These are phyloP conservation scores for Drosophila ironensis DNA, from an alignment of 1,140 invertebrate species.

Conservation along the genomic window DNA sequence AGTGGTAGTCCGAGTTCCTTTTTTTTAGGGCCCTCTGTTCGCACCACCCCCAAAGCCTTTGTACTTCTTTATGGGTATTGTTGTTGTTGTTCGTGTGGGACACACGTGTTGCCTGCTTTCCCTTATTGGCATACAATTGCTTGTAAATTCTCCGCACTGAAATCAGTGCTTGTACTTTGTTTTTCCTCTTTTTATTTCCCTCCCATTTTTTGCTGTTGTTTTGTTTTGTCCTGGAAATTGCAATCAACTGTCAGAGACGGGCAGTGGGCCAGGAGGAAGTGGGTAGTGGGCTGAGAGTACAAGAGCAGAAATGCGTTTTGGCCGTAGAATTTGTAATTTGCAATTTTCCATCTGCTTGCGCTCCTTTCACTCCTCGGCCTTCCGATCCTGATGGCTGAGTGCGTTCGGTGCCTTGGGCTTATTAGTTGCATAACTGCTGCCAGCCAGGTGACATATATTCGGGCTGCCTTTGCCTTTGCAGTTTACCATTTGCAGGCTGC, in stretches of 20 bases:
- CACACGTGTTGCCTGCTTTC: slow-evolving; percentile 62
- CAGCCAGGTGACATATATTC: slow-evolving; percentile 40
- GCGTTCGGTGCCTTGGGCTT: slow-evolving; percentile 26
- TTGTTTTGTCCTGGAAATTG: slow-evolving; percentile 47
- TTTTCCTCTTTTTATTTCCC: slow-evolving; percentile 12
- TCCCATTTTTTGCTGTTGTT: slow-evolving; percentile 4
- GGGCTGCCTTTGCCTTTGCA: not conserved
- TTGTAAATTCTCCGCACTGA: slow-evolving; percentile 61
- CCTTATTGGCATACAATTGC: slow-evolving; percentile 71
- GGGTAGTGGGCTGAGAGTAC: no score
- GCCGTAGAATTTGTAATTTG: slow-evolving; percentile 63
- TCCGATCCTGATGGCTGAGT: slow-evolving; percentile 16
- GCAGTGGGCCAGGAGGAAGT: not conserved
- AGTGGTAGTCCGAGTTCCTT: slow-evolving; percentile 46
- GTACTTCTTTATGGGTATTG: no score
- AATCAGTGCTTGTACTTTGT: slow-evolving; percentile 44
- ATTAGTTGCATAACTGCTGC: slow-evolving; percentile 50
- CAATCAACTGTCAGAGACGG: slow-evolving; percentile 39
- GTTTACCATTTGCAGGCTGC: not conserved
- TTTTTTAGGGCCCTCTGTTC: not conserved
- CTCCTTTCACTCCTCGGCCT: not conserved
- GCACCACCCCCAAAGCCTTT: not conserved
- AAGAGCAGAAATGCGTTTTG: slow-evolving; percentile 30
- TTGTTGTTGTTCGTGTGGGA: slow-evolving; percentile 21
- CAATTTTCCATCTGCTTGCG: slow-evolving; percentile 36